Evolutionary conservation across 2,888 invertebrate species (phyloP).

Genomic region (Microctonus hyperodae): DNA sequence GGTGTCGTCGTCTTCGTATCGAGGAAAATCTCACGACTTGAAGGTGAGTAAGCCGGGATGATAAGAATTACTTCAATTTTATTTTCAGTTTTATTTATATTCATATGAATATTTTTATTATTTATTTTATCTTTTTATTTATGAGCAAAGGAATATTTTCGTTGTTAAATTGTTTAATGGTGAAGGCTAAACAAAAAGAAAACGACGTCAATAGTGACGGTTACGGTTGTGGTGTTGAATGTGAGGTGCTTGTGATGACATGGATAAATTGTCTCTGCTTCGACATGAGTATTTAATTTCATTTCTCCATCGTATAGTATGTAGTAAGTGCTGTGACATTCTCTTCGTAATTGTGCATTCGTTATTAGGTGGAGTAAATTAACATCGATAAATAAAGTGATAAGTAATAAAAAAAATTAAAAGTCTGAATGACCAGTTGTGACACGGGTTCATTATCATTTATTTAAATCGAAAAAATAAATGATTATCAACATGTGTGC

Average conservation of each 20-base stretch:
- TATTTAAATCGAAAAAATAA: background rate
- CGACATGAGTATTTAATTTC: background rate
- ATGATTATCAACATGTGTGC: background rate
- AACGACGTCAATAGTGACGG: background rate
- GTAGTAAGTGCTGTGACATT: constrained; percentile 1
- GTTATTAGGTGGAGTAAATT: background rate
- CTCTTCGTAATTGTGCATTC: background rate
- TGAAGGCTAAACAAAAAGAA: background rate
- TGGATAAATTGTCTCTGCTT: constrained; percentile 8
- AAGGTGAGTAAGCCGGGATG: constrained; percentile 19
- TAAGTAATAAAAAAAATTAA: too few relatives aligned
- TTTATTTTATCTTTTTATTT: background rate
- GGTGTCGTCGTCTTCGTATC: background rate
- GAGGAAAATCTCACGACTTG: constrained; percentile 7
- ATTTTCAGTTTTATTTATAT: background rate
- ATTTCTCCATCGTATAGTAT: background rate
- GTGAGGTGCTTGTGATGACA: constrained; percentile 10
- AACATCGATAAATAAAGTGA: background rate
- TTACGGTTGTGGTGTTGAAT: constrained; percentile 2
- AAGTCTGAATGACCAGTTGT: background rate
- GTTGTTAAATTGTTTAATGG: background rate
- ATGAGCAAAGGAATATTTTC: background rate
- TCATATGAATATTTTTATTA: background rate
- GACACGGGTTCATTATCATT: background rate
- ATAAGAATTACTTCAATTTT: constrained; percentile 6